Base-by-base conservation (phyloP, 2,888 invertebrate species). In the Microdon myrmicae region DNA sequence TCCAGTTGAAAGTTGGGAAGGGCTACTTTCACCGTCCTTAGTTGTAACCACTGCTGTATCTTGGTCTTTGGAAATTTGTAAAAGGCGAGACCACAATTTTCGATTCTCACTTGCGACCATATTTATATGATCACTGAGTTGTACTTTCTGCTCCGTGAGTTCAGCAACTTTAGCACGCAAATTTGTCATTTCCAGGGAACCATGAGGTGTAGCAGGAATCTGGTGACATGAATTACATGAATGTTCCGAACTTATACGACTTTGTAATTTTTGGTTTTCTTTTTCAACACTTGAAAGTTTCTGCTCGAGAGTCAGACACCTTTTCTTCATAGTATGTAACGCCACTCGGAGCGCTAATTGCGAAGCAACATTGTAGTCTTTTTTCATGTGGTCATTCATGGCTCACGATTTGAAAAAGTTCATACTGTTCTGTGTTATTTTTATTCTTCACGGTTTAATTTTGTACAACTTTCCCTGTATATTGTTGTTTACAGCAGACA, bases 51-150 rank as follows among this genome's bases (percentile, higher is more conserved):
- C 2, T 4, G 29, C 19, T 13, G 28, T 25, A 9, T 51, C 37
- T 19, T 56, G 56, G 10, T 84, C 83, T 72, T 84, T 84, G 3
- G 88, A 83, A 43, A 88, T 78, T 74, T 83, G 82, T 0, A 85
- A 87, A 47, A 92, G 81, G 71, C 88, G 86, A 49, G 83, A 86
- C 92, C 92, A 92, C 28, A 92, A 78, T 68, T 88, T 88, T 71
- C 88, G 87, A 75, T 92, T 92, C 77, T 92, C 92, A 70, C 85
- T 85, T 2, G 90, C 88, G 6, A 92, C 90, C 89, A 92, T 90
- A 70, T 85, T 86, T 19, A 91, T 84, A 73, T 90, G 90, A 74
- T 90, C 89, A 70, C 87, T 84, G 0, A 92, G 79, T 72, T 90
- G 90, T 1, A 86, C 85, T 72, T 90, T 92, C 73, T 91, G 90